Conservation (phyloP, 2,888 invertebrate genomes). For the Timandra comae region DNA sequence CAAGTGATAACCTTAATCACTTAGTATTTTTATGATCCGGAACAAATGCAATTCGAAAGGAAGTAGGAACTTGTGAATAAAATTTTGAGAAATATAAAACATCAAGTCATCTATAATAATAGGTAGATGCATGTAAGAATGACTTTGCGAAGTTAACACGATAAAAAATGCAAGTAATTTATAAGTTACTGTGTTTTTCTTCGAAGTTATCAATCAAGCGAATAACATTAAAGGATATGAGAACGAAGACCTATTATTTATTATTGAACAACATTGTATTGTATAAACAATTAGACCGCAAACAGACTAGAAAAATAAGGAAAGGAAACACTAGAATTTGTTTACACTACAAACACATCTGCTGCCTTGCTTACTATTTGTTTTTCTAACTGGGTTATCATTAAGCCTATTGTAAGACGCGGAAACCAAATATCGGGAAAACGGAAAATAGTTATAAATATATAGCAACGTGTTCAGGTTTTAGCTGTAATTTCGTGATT, state of each 20-base stretch:
- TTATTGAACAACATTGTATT: not conserved
- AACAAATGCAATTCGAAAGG: constrained; percentile 13
- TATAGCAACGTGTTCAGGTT: too few relatives aligned
- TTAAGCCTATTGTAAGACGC: too few relatives aligned
- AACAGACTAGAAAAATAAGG: not conserved
- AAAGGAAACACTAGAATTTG: too few relatives aligned
- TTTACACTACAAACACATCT: too few relatives aligned
- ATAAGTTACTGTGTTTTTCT: not conserved
- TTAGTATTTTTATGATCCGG: constrained; percentile 14
- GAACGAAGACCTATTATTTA: constrained; percentile 9
- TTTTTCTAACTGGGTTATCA: too few relatives aligned
- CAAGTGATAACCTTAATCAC: constrained; percentile 19
- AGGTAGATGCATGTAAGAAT: not conserved
- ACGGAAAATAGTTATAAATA: too few relatives aligned
- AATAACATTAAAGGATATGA: constrained; percentile 3
- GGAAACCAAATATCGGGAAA: too few relatives aligned
- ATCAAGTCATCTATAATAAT: constrained; percentile 4
- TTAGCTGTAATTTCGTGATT: too few relatives aligned
- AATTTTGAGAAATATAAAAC: constrained; percentile 4
- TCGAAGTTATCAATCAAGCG: not conserved
- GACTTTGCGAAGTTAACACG: not conserved
- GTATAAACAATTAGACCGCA: not conserved
- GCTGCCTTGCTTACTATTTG: too few relatives aligned
- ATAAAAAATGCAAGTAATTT: too few relatives aligned
- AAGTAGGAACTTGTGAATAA: constrained; percentile 17